Conservation (phyloP, 2,888 invertebrate genomes). For the Diploptera punctata region DNA sequence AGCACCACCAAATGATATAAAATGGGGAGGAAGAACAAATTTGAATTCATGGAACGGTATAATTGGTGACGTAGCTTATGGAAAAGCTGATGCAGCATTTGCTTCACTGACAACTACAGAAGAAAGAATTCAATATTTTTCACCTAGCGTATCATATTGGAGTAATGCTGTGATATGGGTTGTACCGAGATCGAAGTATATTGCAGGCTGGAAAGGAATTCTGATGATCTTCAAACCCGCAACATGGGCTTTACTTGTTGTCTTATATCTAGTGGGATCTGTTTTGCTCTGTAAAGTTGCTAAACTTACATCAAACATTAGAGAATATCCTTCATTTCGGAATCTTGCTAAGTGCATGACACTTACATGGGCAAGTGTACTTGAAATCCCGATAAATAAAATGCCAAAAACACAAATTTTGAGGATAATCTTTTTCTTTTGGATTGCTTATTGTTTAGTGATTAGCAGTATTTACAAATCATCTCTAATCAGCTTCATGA, state of each 20-base stretch:
- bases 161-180: slow-evolving; percentile 2
- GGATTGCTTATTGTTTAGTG: background rate
- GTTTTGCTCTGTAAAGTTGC: background rate
- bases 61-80: background rate
- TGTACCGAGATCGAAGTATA: background rate
- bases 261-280: background rate
- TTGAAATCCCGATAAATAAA: background rate
- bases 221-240: background rate
- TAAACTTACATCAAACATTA: background rate
- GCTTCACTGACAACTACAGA: background rate
- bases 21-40: background rate
- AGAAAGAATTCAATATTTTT: background rate
- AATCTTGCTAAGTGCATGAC: background rate
- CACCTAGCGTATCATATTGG: background rate
- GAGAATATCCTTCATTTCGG: background rate
- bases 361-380: background rate
- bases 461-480: slow-evolving; percentile 6
- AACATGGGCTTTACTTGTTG: background rate
- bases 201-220: background rate
- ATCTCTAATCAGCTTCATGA: background rate
- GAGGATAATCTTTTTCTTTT: background rate
- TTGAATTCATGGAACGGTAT: background rate
- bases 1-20: background rate
- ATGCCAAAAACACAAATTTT: background rate
- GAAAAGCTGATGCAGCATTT: background rate